Base-by-base conservation (phyloP, 2,797 vertebrate species). In the Microchirus variegatus region DNA sequence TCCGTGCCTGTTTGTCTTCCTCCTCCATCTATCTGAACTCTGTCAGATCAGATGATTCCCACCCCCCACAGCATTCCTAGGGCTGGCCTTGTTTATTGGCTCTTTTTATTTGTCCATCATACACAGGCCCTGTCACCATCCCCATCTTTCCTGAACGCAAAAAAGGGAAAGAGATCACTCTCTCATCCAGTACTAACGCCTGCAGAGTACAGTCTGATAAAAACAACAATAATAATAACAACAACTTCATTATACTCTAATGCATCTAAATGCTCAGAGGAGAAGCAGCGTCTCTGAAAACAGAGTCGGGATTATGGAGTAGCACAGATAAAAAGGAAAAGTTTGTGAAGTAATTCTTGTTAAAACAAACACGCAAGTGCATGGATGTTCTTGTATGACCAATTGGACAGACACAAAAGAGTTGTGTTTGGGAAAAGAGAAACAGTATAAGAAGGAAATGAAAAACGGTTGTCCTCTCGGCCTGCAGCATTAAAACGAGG, bases 71-170 rank as follows among this genome's bases (percentile, higher is more conserved):
- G 14, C 80, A 85, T 87, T 86, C 82, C 79, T 58, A 64, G 35
- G 22, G 52, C 61, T 57, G 2, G 22, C 48, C 61, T 68, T 80
- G 82, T 84, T 88, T 87, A 80, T 81, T 81, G 67, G 77, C 54
- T 64, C 51, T 66, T 59, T 69, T 56, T 60, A 52, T 61, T 18
- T 35, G 43, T n/a, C 59, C 54, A 49, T 78, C 67, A 43, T 46
- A 59, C 60, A 53, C 41, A 7, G 36, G 10, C 15, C 53, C 59
- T 52, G 46, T 54, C 47, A 45, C 61, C 49, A 56, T 70, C 59
- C 56, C 16, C 0, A 61, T 59, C 59, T 38, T 54, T 53, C 46
- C 35, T 6, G 3, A 45, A 40, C 10, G 49, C 58, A 71, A 22
- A 51, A 18, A 37, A 70, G 43, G 48, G 51, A 22, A 19, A 45